phyloP scores from a whole-genome alignment of 2,113 vertebrate genomes.

The Prunella fulvescens region DNA sequence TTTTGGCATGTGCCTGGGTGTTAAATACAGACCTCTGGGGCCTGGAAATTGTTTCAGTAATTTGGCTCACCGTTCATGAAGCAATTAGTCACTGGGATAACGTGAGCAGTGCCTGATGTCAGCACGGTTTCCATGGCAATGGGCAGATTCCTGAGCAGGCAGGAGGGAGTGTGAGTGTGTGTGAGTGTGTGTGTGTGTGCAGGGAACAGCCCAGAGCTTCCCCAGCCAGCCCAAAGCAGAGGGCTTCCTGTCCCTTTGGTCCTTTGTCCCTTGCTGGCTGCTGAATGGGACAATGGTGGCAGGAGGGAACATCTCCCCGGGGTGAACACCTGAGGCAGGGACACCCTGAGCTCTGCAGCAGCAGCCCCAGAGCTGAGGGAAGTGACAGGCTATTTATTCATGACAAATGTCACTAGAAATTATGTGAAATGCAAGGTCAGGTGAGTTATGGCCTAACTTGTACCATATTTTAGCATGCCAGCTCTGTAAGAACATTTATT shows the following conservation, averaged over 20 bases:
- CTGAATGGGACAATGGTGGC: background rate
- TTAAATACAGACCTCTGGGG: background rate
- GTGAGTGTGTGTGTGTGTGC: too few species aligned
- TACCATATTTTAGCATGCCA: background rate
- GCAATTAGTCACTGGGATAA: slow-evolving; percentile 26
- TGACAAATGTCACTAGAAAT: background rate
- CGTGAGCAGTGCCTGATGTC: background rate
- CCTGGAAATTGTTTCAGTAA: background rate
- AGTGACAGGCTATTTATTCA: background rate
- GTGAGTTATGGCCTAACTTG: background rate
- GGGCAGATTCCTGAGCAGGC: background rate
- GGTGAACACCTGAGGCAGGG: background rate
- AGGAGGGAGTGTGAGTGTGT: background rate
- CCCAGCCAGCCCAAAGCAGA: background rate
- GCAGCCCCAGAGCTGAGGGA: background rate
- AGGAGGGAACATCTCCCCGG: background rate
- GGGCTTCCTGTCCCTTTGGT: accelerated
- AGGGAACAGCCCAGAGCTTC: background rate
- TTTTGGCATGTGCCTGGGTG: background rate
- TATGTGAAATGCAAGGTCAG: background rate
- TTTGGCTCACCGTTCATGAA: background rate
- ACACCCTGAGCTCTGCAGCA: background rate
- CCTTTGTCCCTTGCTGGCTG: background rate
- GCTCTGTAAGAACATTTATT: background rate
- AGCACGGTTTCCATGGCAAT: slow-evolving; percentile 8